These are phyloP conservation scores for Spatulosminthurus flaviceps DNA, from an alignment of 2,888 invertebrate genomes.

Conservation along the genomic window DNA sequence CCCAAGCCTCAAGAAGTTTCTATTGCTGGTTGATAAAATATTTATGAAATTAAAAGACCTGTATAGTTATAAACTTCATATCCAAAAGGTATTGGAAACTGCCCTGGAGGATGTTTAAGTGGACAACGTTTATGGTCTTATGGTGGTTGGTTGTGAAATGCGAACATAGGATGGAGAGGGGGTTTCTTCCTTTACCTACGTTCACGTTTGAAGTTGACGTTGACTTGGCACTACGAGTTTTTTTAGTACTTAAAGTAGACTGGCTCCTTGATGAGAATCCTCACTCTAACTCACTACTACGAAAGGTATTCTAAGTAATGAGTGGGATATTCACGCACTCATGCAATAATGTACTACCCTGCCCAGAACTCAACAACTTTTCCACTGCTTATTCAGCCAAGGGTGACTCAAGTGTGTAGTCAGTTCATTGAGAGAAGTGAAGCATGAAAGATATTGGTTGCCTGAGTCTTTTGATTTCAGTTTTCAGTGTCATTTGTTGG, in stretches of 20 bases:
- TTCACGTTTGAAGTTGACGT: conserved; percentile 13
- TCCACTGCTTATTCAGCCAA: conserved; percentile 30
- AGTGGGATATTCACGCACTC: conserved; percentile 20
- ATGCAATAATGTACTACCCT: not conserved
- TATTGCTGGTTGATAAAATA: too few species aligned
- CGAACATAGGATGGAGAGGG: not conserved
- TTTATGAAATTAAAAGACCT: too few species aligned
- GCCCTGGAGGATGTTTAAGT: not conserved
- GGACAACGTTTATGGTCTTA: conserved; percentile 8
- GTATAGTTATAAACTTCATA: not conserved
- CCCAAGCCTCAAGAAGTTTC: too few species aligned
- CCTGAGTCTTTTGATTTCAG: conserved; percentile 39
- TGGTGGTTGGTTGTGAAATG: conserved; percentile 2
- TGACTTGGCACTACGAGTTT: not conserved
- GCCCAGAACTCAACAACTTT: not conserved
- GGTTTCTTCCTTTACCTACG: not conserved
- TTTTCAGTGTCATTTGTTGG: conserved; percentile 36
- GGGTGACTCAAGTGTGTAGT: conserved; percentile 39
- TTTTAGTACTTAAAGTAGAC: not conserved
- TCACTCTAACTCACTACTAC: too few species aligned
- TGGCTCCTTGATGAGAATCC: conserved; percentile 6
- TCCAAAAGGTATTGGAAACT: not conserved
- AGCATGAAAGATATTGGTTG: conserved; percentile 36
- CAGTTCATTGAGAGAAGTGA: conserved; percentile 43
- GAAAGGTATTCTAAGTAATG: conserved; percentile 19